Evolutionary conservation across 1,140 invertebrate genomes (phyloP), one percentile per base, ranked within the genome.

Genomic region (Apis cerana): DNA sequence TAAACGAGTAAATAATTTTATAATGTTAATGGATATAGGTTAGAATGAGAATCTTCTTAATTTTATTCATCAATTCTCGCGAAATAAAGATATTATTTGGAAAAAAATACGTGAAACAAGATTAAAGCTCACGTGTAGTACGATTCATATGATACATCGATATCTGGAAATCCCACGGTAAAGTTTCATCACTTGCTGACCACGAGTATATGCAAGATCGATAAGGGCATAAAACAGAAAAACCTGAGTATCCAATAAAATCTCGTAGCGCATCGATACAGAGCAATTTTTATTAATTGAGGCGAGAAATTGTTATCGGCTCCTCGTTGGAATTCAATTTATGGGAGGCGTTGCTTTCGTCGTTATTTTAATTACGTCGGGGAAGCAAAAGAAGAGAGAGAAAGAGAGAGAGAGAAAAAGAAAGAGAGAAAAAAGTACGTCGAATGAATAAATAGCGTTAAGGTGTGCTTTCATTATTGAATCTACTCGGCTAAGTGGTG

Each of bases 301-400:
- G 69, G 78, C 68, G 68, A 72, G 68, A 80, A 80, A 72, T 80
- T 80, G 78, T 74, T 65, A 74, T 74, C 33, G 69, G 52, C 74
- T 80, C 21, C 50, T 23, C 15, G 59, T 43, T 50, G 48, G 19
- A 12, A 79, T 79, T 61, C 54, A 79, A 70, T 79, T 79, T 79
- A 79, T 79, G 54, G 67, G 43, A 59, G 5, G 23, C 56, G 48
- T 17, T 33, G 75, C 19, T 62, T 43, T 17, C 69, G 59, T 52
- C 65, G n/a, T 74, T 80, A 56, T 74, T 74, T 64, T 74, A 65
- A 74, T 65, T 80, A 64, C 64, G 54, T 15, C 15, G 7, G 12
- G 3, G 48, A 52, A 33, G 64, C n/a, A 7, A 8, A 13, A 54
- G 1, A 50, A n/a, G 11, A 15, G 43, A 58, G 33, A 50, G 48